Base-by-base conservation (phyloP, 2,888 invertebrate species). In the Diogma glabrata region DNA sequence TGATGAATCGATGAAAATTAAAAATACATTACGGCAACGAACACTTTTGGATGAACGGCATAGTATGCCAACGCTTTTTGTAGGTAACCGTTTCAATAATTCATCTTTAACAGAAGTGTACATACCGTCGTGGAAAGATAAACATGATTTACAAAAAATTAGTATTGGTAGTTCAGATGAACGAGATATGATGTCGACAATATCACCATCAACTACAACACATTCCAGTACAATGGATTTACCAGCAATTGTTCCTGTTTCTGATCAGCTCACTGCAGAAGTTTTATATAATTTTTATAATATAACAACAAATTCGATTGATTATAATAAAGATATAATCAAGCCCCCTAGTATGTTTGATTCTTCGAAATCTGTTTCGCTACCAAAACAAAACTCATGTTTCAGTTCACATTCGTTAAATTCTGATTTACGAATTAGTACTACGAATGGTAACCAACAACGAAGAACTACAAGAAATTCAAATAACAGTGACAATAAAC, bases 51-150 rank as follows among this genome's bases (percentile, higher is more conserved):
- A 55, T 8, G 75, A 74, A 26, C 72, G 83, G 23, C 80, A 81
- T 58, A 84, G 82, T 63, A 81, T 80, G 66, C 84, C 84, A 7
- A 76, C 79, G 57, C 75, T 75, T 53, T 77, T 77, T 62, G 75
- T 76, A 19, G 77, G 75, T 5, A 76, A 77, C 61, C 75, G 75
- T 51, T 78, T 77, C 56, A 77, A 75, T 60, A 67, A 71, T 51
- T 72, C 71, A 51, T 72, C 73, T 30, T 65, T 73, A 49, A 78
- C 77, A 0, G 72, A 73, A 52, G 74, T 77, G 23, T 74, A 75
- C 61, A 75, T 76, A 55, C 77, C 77, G 3, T 66, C 68, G 1
- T 75, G 74, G 71, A 63, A 63, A 36, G 63, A 64, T 26, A 65
- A 67, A 3, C 60, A 63, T 14, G 62, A 64, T 20, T 58, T 61